phyloP scores from a whole-genome alignment of 2,797 vertebrate species.

The Petrocephalus sullivani region DNA sequence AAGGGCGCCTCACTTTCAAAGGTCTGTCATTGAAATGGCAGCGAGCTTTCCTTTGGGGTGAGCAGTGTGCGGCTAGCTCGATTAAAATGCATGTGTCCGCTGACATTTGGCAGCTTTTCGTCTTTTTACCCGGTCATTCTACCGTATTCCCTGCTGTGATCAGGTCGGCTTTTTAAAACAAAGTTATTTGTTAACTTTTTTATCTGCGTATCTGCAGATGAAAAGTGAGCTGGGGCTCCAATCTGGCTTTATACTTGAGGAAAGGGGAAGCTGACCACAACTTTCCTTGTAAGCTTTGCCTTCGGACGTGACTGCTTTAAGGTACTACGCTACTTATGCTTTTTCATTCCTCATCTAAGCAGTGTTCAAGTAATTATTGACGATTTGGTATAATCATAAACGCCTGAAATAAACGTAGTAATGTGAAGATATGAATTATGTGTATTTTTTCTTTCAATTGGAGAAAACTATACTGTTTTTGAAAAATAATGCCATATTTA shows the following conservation, averaged over 20 bases:
- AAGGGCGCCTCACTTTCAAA: neutral
- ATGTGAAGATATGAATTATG: neutral
- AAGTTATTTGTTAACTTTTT: neutral
- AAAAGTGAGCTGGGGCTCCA: neutral
- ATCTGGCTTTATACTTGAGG: neutral
- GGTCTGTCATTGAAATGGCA: neutral
- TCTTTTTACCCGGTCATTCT: neutral
- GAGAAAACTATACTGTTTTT: neutral
- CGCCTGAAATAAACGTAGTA: neutral
- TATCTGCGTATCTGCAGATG: neutral
- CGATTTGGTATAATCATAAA: neutral
- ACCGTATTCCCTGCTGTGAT: neutral
- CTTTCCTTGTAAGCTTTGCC: neutral
- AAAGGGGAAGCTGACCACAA: neutral
- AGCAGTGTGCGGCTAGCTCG: neutral
- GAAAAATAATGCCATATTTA: neutral
- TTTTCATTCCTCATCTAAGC: neutral
- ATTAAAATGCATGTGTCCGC: neutral
- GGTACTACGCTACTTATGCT: neutral
- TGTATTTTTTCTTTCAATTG: neutral
- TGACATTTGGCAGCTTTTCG: neutral
- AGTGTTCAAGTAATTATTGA: neutral
- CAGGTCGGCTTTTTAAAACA: neutral
- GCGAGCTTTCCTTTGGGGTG: neutral
- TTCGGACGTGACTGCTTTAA: neutral